These are phyloP conservation scores for Palythoa caribaeorum DNA, from an alignment of 92 coral and sea anemone genomes.

Conservation along the genomic window DNA sequence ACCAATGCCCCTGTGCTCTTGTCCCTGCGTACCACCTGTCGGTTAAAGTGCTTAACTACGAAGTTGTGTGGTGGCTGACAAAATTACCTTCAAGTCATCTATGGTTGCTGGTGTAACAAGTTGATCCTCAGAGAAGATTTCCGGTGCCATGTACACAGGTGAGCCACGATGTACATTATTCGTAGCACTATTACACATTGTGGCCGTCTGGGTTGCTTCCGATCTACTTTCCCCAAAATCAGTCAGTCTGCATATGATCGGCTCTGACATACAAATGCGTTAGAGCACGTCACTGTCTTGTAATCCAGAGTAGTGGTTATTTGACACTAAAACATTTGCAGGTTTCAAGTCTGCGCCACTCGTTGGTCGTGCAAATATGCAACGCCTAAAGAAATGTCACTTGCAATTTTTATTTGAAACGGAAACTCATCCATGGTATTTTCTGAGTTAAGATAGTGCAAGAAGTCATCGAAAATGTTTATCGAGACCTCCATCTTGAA, in stretches of 20 bases:
- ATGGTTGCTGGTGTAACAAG: background rate
- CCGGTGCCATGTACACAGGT: background rate
- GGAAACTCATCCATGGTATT: constrained; percentile 7
- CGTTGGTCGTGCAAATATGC: background rate
- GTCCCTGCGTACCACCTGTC: too few relatives aligned
- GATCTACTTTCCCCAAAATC: background rate
- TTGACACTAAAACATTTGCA: background rate
- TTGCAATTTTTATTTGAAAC: constrained; percentile 5
- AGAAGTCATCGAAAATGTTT: background rate
- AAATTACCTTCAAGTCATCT: background rate
- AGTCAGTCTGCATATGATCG: background rate
- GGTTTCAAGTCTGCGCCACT: background rate
- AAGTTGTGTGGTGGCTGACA: too few relatives aligned
- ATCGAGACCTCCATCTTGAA: constrained; percentile 6
- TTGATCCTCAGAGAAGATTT: background rate
- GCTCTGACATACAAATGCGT: background rate
- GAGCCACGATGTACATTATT: background rate
- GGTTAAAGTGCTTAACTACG: too few relatives aligned
- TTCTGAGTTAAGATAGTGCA: constrained; percentile 9
- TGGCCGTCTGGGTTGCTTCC: background rate
- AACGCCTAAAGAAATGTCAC: constrained; percentile 18
- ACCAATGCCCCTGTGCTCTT: too few relatives aligned
- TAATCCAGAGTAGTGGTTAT: background rate
- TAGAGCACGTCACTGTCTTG: background rate
- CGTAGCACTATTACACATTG: background rate